Base-by-base conservation (phyloP, 2,888 invertebrate genomes). In the Lysandra bellargus region DNA sequence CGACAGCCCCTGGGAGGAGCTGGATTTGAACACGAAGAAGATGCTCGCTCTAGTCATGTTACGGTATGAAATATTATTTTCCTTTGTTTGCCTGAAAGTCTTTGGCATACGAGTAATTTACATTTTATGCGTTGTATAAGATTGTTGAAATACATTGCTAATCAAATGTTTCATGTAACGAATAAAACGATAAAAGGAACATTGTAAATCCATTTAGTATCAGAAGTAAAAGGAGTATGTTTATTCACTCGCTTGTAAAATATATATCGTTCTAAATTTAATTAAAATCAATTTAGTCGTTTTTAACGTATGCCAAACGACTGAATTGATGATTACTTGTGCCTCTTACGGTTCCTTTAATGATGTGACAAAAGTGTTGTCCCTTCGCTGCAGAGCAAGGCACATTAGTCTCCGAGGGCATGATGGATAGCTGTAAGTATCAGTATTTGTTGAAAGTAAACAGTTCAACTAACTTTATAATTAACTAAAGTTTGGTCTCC, bases 1-100 rank as follows among this genome's bases (percentile, higher is more conserved):
- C 69, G 79, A 82, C 23, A 83, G 83, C 23, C 77, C 82, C 2
- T 84, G 84, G 84, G 81, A 83, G 49, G 79, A 80, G n/a, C 75
- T 82, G 61, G 80, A 84, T 4, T 74, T 79, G 37, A 80, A 79
- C 76, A 81, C 82, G 49, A 82, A 79, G 78, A 83, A 81, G 72
- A 82, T 82, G 23, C 79, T 83, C 9, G 60, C 83, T 23, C 57
- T 84, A 9, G 80, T 79, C 33, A 84, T 84, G 57, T 44, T 84
- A 72, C 81, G 84, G 84, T 84, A 80, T 72, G 40, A 37, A 61
- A 23, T 3, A n/a, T 40, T 40, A 40, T 40, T 40, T 6, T 6
- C n/a, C 1, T 60, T 1, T 23, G 2, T n/a, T n/a, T 60, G 17
- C 5, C n/a, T 4, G 23, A 23, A 23, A 17, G 60, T 23, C 2